Evolutionary conservation across 2,888 invertebrate species (phyloP), one percentile per base, ranked within the genome.

Genomic region (Drosophila ustulata): DNA sequence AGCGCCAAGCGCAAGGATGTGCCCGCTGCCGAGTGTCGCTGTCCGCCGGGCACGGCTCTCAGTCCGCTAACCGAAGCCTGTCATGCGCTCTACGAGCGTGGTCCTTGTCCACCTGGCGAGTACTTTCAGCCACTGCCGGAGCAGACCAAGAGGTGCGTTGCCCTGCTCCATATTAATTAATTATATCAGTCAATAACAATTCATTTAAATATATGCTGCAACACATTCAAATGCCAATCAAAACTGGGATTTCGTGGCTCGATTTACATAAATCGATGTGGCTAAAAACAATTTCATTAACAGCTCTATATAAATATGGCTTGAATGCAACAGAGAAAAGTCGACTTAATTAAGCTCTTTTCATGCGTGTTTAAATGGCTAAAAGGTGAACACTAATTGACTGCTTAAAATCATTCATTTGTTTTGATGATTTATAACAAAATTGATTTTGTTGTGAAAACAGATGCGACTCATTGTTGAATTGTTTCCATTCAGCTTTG

Each of bases 31-130:
- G 96, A 96, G 90, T 97, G 97, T 92, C 94, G 95, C 77, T 97
- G 97, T 88, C 97, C 97, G 0, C 97, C 97, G 0, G 95, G 96
- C 37, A 96, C 95, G 0, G 96, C 96, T 0, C 95, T 96, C 83
- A 94, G 95, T 69, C 94, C 95, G 0, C 93, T 94, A 66, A 95
- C 95, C 56, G 95, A 95, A 7, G 94, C 94, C 46, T 97, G 97
- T 88, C 95, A 97, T 92, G 93, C 94, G 77, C 94, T 97, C 72
- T 97, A 96, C 90, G 94, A 95, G 63, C 93, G 93, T 57, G 97
- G 96, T 0, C 96, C 97, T 0, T 97, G 97, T 87, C 92, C 94
- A 0, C 89, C 92, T 2, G 96, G 96, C 8, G 95, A 96, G 74
- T 97, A 95, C 93, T 96, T 97, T 89, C 95, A 96, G 4, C 96